Evolutionary conservation across 1,140 invertebrate genomes (phyloP).

Genomic region (Holotrichia oblita): DNA sequence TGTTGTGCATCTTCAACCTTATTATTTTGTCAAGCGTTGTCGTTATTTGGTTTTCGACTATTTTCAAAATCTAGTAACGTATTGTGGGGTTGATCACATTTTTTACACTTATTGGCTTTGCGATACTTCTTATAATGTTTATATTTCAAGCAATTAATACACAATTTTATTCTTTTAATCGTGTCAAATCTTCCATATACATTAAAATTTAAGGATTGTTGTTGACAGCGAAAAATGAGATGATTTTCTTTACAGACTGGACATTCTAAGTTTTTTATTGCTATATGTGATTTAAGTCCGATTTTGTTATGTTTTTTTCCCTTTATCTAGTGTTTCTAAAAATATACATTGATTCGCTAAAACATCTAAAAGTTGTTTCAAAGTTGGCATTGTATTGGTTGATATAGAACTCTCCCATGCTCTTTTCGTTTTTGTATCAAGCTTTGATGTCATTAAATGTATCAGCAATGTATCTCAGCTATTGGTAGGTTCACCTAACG

Average conservation of each 20-base stretch:
- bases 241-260: slow-evolving; percentile 31
- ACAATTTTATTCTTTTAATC: slow-evolving; percentile 6
- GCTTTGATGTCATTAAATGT: slow-evolving; percentile 39
- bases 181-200: neutral
- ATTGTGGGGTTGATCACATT: slow-evolving; percentile 27
- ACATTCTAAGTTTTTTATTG: neutral
- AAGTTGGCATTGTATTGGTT: slow-evolving; percentile 1
- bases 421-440: slow-evolving; percentile 37
- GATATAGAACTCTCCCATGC: slow-evolving; percentile 43
- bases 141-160: slow-evolving; percentile 35
- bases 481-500: slow-evolving; percentile 39
- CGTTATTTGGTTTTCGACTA: neutral
- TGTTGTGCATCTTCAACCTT: neutral
- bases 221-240: slow-evolving; percentile 36
- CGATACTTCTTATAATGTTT: neutral
- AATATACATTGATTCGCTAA: slow-evolving; percentile 37
- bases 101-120: neutral
- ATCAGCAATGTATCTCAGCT: slow-evolving; percentile 45
- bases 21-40: neutral
- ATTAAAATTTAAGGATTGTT: slow-evolving; percentile 40
- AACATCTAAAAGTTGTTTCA: slow-evolving; percentile 40
- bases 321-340: slow-evolving; percentile 31
- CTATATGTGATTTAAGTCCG: neutral
- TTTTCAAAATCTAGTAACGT: slow-evolving; percentile 32
- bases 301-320: neutral